Percentiles rank a stretch among this genome's conserved stretches.
Conservation (phyloP, 2,113 vertebrate genomes). For the Lepidothrix coronata region DNA sequence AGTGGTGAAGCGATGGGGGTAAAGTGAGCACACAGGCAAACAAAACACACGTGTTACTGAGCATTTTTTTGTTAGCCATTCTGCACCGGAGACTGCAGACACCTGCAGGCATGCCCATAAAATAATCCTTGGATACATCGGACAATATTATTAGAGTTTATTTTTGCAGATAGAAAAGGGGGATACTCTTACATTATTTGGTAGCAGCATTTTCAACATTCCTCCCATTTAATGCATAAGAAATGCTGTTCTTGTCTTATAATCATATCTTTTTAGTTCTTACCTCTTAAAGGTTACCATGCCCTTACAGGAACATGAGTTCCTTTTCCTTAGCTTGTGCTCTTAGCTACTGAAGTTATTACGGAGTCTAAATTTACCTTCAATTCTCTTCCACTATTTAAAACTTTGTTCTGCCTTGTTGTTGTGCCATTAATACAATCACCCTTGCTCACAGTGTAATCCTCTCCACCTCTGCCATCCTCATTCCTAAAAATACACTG, state of each 20-base stretch:
- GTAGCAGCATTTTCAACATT: not conserved
- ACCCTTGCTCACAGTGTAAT: not conserved
- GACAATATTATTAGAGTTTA: not conserved
- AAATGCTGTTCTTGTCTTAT: not conserved
- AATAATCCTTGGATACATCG: not conserved
- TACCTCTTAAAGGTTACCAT: not conserved
- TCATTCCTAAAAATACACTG: not conserved
- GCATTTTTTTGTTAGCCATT: not conserved
- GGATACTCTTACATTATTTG: not conserved
- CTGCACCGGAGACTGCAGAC: not conserved
- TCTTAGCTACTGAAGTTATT: not conserved
- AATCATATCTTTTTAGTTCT: not conserved
- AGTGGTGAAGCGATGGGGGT: not conserved
- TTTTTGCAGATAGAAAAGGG: not conserved
- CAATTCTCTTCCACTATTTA: not conserved
- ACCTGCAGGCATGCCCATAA: accelerated
- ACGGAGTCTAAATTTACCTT: not conserved
- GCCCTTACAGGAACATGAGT: not conserved
- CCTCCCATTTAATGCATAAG: not conserved
- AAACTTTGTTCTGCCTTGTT: not conserved
- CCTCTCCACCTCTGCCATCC: not conserved
- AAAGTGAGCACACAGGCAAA: not conserved
- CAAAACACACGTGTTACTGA: accelerated
- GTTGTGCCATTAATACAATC: not conserved
- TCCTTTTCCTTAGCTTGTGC: not conserved